These are phyloP conservation scores for Cryptophagus acutangulus DNA, from an alignment of 2,888 invertebrate genomes.

Conservation along the genomic window DNA sequence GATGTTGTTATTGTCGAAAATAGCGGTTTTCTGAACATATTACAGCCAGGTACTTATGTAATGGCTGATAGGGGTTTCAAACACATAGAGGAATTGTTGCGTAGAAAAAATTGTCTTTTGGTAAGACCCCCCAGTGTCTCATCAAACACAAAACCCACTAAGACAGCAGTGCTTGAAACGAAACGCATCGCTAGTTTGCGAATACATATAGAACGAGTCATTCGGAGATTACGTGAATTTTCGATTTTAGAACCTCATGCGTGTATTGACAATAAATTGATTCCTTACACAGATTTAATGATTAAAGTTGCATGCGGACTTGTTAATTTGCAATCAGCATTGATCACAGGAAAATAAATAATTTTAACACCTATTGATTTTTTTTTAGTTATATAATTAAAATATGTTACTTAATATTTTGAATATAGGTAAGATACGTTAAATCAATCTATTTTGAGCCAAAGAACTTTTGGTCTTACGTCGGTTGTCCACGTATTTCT, in stretches of 20 bases:
- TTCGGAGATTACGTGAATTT: slow-evolving; percentile 7
- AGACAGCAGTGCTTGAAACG: not conserved
- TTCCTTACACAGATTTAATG: slow-evolving; percentile 19
- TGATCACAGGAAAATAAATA: slow-evolving; percentile 1
- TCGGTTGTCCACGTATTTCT: too few species aligned
- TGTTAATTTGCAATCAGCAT: not conserved
- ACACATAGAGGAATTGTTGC: not conserved
- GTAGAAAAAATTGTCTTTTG: slow-evolving; percentile 2
- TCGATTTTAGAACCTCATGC: slow-evolving; percentile 1
- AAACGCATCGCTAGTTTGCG: slow-evolving; percentile 2
- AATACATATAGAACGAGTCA: slow-evolving; percentile 8
- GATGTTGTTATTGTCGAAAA: slow-evolving; percentile 25
- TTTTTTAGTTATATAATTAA: too few species aligned
- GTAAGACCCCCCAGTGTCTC: not conserved
- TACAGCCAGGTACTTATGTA: slow-evolving; percentile 1
- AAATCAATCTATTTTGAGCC: too few species aligned
- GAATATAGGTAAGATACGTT: too few species aligned
- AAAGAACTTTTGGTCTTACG: too few species aligned
- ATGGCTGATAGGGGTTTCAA: slow-evolving; percentile 13
- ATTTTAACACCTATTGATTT: not conserved
- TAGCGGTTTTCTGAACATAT: slow-evolving; percentile 21
- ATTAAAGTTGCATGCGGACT: slow-evolving; percentile 15
- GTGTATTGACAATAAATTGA: slow-evolving; percentile 20
- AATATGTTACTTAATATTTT: too few species aligned
- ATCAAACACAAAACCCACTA: not conserved